Conservation (phyloP, 2,113 vertebrate species). For the Isurus oxyrinchus region DNA sequence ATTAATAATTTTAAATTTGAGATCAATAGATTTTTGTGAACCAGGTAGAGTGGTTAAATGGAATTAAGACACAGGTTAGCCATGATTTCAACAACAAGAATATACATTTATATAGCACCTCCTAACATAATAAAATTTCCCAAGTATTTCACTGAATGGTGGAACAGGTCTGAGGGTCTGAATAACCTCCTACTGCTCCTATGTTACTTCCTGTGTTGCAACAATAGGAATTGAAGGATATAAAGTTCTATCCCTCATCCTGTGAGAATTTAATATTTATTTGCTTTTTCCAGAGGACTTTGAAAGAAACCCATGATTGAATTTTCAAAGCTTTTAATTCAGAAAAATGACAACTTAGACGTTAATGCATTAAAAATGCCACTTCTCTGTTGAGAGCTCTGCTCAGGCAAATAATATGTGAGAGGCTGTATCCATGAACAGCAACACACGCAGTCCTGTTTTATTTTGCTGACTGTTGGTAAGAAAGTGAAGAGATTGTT, state of each 20-base stretch:
- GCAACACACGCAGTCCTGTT: not conserved
- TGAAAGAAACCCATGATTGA: no score
- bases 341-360: not conserved
- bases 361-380: not conserved
- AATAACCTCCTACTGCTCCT: not conserved
- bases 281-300: not conserved
- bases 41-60: no score
- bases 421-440: not conserved
- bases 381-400: not conserved
- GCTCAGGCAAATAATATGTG: not conserved
- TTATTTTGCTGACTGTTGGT: not conserved
- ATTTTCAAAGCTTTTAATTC: no score
- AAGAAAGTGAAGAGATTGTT: not conserved
- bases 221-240: not conserved
- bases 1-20: not conserved
- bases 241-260: not conserved
- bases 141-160: not conserved
- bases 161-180: not conserved
- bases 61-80: not conserved
- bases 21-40: not conserved
- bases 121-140: not conserved
- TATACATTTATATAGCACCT: not conserved
- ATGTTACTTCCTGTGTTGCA: not conserved
- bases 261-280: not conserved
- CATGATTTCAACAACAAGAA: not conserved